Base-by-base conservation (phyloP, 2,888 invertebrate species). In the Euzetes globulus region DNA sequence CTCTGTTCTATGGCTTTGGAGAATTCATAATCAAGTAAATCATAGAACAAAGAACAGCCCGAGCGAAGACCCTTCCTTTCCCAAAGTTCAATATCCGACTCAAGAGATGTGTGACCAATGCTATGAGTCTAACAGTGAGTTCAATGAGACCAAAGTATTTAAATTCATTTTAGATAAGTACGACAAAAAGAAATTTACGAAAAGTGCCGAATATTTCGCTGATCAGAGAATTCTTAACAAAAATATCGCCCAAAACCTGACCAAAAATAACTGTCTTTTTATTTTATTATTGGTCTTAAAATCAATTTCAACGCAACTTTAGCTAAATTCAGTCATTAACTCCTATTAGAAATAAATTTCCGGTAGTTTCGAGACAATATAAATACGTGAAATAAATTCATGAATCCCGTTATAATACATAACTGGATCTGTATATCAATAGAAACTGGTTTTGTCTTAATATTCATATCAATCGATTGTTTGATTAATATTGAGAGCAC, bases 31-130 rank as follows among this genome's bases (percentile, higher is more conserved):
- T 63, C 76, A 78, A 75, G 79, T 77, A 74, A 99, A 98, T 82
- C 85, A 88, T 78, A 87, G 97, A 78, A 85, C 98, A 33, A 87
- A 91, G 27, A 91, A 92, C 0, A 94, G 95, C 82, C 78, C 84
- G 3, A 91, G 94, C 1, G 95, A 97, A 83, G 98, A 99, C 85
- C 94, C 96, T 0, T 83, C 86, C 73, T 88, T 89, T 83, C 94
- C 91, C 0, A 99, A 99, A 83, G 85, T 90, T 45, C 78, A 78
- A 65, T 99, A 92, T 82, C 99, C 99, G 0, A 79, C 88, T 78
- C 80, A 82, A 1, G 80, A 83, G 3, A 85, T 87, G 75, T 97
- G 97, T 82, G 85, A 87, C 0, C 82, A 84, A 63, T 94, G 94
- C 81, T 71, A 37, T 19, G 2, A 73, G n/a, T 22, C 47, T 22